Evolutionary conservation across 2,888 invertebrate species (phyloP).

Genomic region (Cenopis cana): DNA sequence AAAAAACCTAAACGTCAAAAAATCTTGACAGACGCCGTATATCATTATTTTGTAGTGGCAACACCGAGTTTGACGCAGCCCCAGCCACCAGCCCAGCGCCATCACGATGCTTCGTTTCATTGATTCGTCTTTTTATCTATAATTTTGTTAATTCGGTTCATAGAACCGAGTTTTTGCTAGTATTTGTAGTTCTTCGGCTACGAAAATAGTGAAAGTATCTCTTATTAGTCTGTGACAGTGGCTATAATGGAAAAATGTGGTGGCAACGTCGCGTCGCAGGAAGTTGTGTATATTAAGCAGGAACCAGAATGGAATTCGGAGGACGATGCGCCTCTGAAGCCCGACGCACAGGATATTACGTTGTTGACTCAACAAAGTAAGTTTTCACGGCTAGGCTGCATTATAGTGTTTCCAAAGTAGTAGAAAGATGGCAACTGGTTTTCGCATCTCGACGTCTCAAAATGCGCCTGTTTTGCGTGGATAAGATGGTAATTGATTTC

Average conservation of each 20-base stretch:
- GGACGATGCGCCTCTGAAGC: neutral
- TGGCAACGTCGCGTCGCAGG: neutral
- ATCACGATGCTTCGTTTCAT: neutral
- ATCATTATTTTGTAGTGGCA: neutral
- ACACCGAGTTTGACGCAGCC: neutral
- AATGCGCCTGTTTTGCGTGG: too few species aligned
- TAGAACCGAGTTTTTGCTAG: neutral
- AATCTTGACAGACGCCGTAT: neutral
- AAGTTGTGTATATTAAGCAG: neutral
- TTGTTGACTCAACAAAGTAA: neutral
- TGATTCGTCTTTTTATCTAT: neutral
- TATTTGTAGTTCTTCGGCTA: neutral
- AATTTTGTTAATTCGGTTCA: neutral
- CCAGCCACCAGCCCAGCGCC: neutral
- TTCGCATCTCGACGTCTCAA: too few species aligned
- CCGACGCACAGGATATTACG: neutral
- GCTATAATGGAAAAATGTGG: neutral
- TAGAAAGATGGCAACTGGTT: too few species aligned
- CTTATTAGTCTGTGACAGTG: neutral
- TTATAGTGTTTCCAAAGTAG: too few species aligned
- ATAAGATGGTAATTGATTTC: too few species aligned
- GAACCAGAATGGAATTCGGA: neutral
- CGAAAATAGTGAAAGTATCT: neutral
- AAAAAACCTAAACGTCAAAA: slow-evolving; percentile 1
- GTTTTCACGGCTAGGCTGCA: neutral